phyloP scores from a whole-genome alignment of 2,797 vertebrate species.

The Melanotaenia parkinsoni region DNA sequence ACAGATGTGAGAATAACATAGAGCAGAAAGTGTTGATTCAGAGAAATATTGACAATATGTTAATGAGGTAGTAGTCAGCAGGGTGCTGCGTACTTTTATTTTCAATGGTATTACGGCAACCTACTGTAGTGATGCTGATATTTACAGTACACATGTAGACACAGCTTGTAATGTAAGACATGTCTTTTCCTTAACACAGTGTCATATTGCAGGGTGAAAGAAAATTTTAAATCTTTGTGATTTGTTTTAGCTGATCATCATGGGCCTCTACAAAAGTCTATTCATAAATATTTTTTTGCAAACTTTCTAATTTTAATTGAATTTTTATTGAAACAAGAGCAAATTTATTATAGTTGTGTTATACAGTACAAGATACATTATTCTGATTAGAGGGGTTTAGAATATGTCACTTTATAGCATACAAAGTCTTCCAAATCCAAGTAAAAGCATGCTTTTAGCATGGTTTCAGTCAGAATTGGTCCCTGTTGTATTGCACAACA shows the following conservation, averaged over 20 bases:
- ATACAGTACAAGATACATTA: slow-evolving; percentile 59
- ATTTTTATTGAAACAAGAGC: slow-evolving; percentile 63
- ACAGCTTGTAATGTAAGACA: slow-evolving; percentile 71
- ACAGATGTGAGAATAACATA: slow-evolving; percentile 61
- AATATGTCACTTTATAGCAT: slow-evolving; percentile 51
- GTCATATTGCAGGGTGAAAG: slow-evolving; percentile 54
- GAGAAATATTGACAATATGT: slow-evolving; percentile 72
- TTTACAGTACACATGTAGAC: slow-evolving; percentile 72
- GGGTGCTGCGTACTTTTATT: slow-evolving; percentile 79
- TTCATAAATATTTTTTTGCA: slow-evolving; percentile 57
- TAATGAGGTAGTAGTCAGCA: slow-evolving; percentile 84
- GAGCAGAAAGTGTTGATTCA: slow-evolving; percentile 58
- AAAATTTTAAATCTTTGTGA: slow-evolving; percentile 15
- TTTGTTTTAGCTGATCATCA: slow-evolving; percentile 49
- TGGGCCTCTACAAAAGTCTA: slow-evolving; percentile 61
- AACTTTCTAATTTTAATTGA: slow-evolving; percentile 51
- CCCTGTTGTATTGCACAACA: slow-evolving; percentile 80
- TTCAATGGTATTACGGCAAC: slow-evolving; percentile 76
- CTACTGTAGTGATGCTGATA: slow-evolving; percentile 73
- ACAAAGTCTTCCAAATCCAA: slow-evolving; percentile 58
- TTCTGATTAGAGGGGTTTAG: slow-evolving; percentile 50
- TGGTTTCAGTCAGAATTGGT: slow-evolving; percentile 83
- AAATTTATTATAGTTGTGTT: slow-evolving; percentile 66
- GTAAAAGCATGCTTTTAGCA: slow-evolving; percentile 72
- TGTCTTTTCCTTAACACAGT: slow-evolving; percentile 62